Evolutionary conservation across 2,888 invertebrate species (phyloP).

Genomic region (Steinernema carpocapsae): DNA sequence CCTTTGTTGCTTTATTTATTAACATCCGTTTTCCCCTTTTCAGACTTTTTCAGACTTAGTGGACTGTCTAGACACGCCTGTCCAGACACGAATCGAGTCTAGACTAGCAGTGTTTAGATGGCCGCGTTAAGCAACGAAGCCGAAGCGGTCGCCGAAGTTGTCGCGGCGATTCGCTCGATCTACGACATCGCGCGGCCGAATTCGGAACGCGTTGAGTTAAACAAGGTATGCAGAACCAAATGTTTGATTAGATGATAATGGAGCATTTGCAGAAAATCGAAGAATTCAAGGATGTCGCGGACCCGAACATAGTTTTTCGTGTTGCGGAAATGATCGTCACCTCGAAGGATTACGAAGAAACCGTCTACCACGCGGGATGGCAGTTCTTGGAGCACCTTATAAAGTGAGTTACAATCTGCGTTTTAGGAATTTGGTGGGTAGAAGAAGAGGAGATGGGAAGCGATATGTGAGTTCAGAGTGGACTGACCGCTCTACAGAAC

Average conservation of each 20-base stretch:
- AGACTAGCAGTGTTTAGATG: too few relatives aligned
- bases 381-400: slow-evolving; percentile 8
- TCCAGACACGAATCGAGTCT: too few relatives aligned
- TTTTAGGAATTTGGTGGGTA: background rate
- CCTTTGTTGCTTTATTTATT: too few relatives aligned
- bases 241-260: background rate
- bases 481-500: too few relatives aligned
- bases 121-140: too few relatives aligned
- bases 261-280: background rate
- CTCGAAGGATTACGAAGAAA: slow-evolving; percentile 3
- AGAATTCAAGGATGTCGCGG: slow-evolving; percentile 7
- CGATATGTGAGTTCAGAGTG: too few relatives aligned
- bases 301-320: background rate
- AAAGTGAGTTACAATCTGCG: background rate
- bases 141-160: background rate
- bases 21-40: too few relatives aligned
- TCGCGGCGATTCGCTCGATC: background rate
- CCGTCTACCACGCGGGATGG: slow-evolving; percentile 15
- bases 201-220: slow-evolving; percentile 4
- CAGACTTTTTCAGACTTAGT: too few relatives aligned
- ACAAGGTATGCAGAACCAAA: background rate
- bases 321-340: background rate
- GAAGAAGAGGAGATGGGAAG: too few relatives aligned
- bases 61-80: too few relatives aligned
- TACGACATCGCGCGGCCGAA: slow-evolving; percentile 13